Evolutionary conservation across 2,797 vertebrate genomes (phyloP).

Genomic region (Myripristis jacobus): DNA sequence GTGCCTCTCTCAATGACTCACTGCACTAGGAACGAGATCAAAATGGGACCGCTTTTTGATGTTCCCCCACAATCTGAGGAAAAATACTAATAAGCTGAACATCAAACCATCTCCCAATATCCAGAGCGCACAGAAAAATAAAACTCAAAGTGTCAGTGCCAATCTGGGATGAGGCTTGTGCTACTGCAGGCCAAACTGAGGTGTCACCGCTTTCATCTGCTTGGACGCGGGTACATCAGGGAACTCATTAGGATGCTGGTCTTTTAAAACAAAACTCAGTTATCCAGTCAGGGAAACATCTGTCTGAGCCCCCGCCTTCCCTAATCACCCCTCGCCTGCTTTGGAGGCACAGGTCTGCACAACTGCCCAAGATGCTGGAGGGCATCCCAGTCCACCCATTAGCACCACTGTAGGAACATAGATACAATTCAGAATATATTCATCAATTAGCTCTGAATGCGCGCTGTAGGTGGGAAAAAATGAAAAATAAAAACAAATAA

Average conservation of each 20-base stretch:
- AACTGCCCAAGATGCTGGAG: conserved; percentile 40
- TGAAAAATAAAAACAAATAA: too few relatives aligned
- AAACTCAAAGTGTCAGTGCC: conserved; percentile 38
- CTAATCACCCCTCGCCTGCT: neutral
- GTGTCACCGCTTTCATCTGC: conserved; percentile 65
- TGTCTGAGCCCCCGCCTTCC: conserved; percentile 16
- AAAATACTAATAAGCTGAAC: conserved; percentile 56
- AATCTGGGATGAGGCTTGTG: conserved; percentile 51
- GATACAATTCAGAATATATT: neutral
- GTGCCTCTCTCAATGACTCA: conserved; percentile 35
- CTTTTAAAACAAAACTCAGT: conserved; percentile 50
- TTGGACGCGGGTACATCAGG: conserved; percentile 59
- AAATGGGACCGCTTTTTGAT: conserved; percentile 64
- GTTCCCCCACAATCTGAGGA: conserved; percentile 48
- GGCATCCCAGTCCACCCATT: conserved; percentile 26
- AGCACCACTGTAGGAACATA: neutral
- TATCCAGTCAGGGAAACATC: conserved; percentile 50
- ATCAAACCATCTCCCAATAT: conserved; percentile 32
- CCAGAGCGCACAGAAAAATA: conserved; percentile 31
- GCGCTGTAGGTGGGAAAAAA: neutral
- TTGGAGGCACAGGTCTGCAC: conserved; percentile 36
- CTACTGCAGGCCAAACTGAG: conserved; percentile 44
- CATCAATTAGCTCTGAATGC: neutral
- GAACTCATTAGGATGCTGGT: conserved; percentile 69
- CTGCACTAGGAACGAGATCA: conserved; percentile 62